Base-by-base conservation (phyloP, 1,140 invertebrate species). In the Drosophila ercepeae region DNA sequence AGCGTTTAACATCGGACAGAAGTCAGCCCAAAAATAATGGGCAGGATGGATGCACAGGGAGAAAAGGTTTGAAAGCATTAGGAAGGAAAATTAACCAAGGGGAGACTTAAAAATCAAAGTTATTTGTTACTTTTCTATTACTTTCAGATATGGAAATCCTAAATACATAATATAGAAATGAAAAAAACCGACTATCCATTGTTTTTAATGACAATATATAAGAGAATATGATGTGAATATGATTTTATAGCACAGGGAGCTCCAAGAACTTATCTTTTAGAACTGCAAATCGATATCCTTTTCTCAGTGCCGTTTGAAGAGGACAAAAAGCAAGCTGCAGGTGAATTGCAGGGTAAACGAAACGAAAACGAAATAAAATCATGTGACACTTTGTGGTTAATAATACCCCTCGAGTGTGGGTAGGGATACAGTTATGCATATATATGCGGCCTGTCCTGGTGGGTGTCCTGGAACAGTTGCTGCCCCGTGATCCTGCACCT, bases 331-430 rank as follows among this genome's bases (percentile, higher is more conserved):
- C 53, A 49, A 69, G 53, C 79, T 83, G 78, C 78, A 83, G 78
- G 78, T 83, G 61, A 75, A 84, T 25, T 82, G 74, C 78, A 82
- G 36, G 51, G 70, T 45, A 52, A 69, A 77, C 70, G 53, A 45
- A 57, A 25, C 50, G 51, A 9, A 41, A 51, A 60, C 72, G 68
- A 83, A 88, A 88, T 88, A 88, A 88, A 88, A 88, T 82, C 82
- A 82, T 88, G 82, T 88, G 82, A 88, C 83, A 88, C 82, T 88
- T 88, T 88, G 82, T 88, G 82, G 82, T 88, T 88, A 88, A 88
- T 88, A 88, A 88, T 71, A 78, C 86, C 46, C 36, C 16, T 42
- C 7, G 39, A 7, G 39, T 16, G 39, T 42, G 39, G 39, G 39
- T 42, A 18, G 16, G 39, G 18, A 42, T 42, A 42, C 39, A 41